These are phyloP conservation scores for Brachylomia viminalis DNA, from an alignment of 2,888 invertebrate species.

Conservation along the genomic window DNA sequence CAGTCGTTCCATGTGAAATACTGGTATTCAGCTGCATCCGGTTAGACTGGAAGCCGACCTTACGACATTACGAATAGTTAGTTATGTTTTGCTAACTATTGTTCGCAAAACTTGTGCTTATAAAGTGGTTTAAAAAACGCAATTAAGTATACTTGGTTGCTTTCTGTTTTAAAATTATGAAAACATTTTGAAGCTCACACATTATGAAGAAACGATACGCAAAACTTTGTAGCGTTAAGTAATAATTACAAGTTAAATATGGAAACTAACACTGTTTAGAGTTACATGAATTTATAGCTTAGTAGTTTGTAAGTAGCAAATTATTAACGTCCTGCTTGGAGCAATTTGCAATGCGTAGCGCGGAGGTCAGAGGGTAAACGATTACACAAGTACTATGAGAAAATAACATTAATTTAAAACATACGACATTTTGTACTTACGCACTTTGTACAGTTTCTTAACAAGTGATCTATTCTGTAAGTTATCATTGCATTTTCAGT, in stretches of 20 bases:
- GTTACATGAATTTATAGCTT: background rate
- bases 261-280: background rate
- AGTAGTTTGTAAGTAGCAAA: slow-evolving; percentile 4
- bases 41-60: too few species aligned
- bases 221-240: background rate
- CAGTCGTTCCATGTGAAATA: too few species aligned
- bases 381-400: slow-evolving; percentile 42
- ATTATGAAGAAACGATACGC: background rate
- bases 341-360: slow-evolving; percentile 42
- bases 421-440: slow-evolving; percentile 22
- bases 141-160: background rate
- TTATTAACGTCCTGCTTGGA: slow-evolving; percentile 29
- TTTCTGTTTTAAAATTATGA: background rate
- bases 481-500: background rate
- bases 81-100: background rate
- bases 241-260: background rate
- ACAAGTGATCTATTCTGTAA: background rate
- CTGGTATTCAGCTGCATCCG: too few species aligned
- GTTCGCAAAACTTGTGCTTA: background rate
- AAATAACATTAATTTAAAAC: slow-evolving; percentile 36
- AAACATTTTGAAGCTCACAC: background rate
- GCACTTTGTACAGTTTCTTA: background rate
- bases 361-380: slow-evolving; percentile 28
- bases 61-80: background rate
- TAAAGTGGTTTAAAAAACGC: background rate